A percentile compares a stretch with the other conserved stretches of the same genome.
phyloP scores from a whole-genome alignment of 1,140 invertebrate species.

The Megalopta genalis region DNA sequence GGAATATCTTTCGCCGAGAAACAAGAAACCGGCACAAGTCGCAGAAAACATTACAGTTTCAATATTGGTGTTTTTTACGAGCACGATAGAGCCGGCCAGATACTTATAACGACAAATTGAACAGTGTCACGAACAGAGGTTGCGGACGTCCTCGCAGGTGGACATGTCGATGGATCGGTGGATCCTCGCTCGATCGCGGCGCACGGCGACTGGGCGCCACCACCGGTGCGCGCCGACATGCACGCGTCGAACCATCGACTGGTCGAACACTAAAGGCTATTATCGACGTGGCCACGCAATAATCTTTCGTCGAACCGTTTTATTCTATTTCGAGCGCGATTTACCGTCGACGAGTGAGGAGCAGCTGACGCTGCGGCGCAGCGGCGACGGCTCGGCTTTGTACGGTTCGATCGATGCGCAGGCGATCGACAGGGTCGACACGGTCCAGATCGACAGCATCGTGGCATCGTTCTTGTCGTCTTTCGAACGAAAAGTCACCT shows the following conservation, averaged over 20 bases:
- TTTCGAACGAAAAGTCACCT: neutral
- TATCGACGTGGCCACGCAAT: neutral
- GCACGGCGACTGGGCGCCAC: neutral
- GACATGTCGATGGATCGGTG: neutral
- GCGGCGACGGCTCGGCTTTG: slow-evolving; percentile 22
- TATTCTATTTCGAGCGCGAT: slow-evolving; percentile 42
- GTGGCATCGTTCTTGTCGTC: slow-evolving; percentile 44
- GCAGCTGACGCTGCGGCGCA: slow-evolving; percentile 60
- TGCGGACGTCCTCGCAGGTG: neutral
- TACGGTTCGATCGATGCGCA: slow-evolving; percentile 53
- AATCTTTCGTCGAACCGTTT: slow-evolving; percentile 7
- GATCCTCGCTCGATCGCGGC: neutral
- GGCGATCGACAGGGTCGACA: slow-evolving; percentile 66
- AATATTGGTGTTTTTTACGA: too few relatives aligned
- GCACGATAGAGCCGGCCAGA: too few relatives aligned
- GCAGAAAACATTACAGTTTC: too few relatives aligned
- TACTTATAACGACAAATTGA: too few relatives aligned
- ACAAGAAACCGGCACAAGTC: too few relatives aligned
- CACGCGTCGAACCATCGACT: neutral
- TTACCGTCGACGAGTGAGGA: slow-evolving; percentile 59
- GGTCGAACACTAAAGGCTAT: neutral
- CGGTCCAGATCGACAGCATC: slow-evolving; percentile 70
- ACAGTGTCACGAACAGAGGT: neutral
- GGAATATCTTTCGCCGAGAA: too few relatives aligned
- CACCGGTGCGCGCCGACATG: too few relatives aligned